Conservation (phyloP, 2,797 vertebrate genomes). For the Molossus molossus region DNA sequence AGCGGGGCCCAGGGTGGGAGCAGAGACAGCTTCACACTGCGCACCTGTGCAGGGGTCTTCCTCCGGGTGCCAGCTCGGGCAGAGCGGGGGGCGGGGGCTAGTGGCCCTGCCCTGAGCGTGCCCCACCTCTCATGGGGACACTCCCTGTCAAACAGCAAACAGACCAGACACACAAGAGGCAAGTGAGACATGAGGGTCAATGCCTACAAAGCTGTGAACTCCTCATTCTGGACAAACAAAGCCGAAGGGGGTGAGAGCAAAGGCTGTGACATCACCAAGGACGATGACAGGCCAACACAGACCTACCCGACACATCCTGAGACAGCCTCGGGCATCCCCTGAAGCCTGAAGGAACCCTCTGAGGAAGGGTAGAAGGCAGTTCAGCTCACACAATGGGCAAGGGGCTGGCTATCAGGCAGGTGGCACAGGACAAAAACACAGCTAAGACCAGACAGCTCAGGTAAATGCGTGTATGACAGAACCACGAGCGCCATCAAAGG, state of each 20-base stretch:
- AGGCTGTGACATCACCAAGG: background rate
- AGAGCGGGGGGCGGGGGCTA: fast-evolving
- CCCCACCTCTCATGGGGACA: background rate
- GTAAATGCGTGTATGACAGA: background rate
- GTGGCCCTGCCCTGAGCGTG: background rate
- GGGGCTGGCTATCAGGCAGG: background rate
- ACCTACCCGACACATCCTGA: background rate
- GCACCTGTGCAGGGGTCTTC: background rate
- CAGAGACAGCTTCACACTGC: background rate
- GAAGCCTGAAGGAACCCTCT: background rate
- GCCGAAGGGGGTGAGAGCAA: background rate
- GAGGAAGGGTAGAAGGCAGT: constrained; percentile 25
- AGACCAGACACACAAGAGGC: background rate
- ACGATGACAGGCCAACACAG: background rate
- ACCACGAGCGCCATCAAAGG: fast-evolving
- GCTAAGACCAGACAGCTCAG: background rate
- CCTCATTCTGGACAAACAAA: constrained; percentile 1
- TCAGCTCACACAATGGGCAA: background rate
- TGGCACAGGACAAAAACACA: background rate
- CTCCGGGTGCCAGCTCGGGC: too few relatives aligned
- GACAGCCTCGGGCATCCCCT: background rate
- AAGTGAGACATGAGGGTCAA: background rate
- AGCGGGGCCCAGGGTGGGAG: background rate
- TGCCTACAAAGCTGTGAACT: background rate
- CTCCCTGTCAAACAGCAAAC: background rate